phyloP scores from a whole-genome alignment of 1,140 invertebrate species.

The Drosophila trapezifrons region DNA sequence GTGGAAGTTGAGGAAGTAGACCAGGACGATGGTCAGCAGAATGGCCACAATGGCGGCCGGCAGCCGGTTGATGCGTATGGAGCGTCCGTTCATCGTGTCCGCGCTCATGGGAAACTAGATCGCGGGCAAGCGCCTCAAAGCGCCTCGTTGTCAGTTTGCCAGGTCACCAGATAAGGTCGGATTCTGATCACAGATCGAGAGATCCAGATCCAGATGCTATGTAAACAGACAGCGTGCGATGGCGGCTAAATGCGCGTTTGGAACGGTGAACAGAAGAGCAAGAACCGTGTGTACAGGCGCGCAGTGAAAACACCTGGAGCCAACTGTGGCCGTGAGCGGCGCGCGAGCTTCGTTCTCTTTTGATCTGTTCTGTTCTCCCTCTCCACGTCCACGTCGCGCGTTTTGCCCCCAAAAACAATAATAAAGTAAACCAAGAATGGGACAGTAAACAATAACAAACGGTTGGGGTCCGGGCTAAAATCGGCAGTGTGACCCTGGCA shows the following conservation, averaged over 20 bases:
- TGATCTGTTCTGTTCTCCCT: conserved; percentile 21
- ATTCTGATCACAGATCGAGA: background rate
- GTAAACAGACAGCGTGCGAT: conserved; percentile 5
- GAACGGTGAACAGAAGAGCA: background rate
- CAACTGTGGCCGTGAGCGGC: background rate
- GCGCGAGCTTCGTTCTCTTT: conserved; percentile 5
- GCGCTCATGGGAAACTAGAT: conserved; percentile 23
- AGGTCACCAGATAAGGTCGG: conserved; percentile 26
- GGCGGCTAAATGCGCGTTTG: background rate
- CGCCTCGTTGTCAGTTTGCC: conserved; percentile 28
- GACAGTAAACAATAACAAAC: conserved; percentile 40
- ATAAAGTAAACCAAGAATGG: conserved; percentile 19
- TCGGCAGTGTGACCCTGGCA: background rate
- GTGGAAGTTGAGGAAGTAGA: conserved; percentile 76
- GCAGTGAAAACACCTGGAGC: conserved; percentile 12
- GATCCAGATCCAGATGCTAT: conserved; percentile 15
- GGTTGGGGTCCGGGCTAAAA: conserved; percentile 1
- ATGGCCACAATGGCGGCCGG: conserved; percentile 72
- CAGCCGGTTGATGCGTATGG: conserved; percentile 77
- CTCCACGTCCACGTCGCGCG: conserved; percentile 40
- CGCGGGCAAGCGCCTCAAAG: background rate
- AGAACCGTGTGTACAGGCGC: background rate
- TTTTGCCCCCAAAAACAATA: conserved; percentile 23
- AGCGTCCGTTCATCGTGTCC: conserved; percentile 77
- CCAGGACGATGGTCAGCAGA: conserved; percentile 61